Conservation (phyloP, 2,797 vertebrate genomes). For the Malurus splendens region DNA sequence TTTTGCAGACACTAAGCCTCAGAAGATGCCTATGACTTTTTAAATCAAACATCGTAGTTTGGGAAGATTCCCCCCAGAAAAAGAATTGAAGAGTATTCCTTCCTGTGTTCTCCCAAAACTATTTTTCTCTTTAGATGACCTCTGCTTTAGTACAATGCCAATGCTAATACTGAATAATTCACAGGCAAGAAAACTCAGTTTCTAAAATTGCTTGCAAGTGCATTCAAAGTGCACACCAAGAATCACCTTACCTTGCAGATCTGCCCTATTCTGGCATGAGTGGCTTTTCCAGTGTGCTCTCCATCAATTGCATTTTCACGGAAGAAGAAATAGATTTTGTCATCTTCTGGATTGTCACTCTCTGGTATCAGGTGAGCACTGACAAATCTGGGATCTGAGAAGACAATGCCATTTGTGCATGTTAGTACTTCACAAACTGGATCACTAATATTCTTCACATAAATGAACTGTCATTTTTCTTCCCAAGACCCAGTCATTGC, state of each 20-base stretch:
- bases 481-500: not conserved
- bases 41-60: accelerated
- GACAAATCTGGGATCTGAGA: constrained; percentile 90
- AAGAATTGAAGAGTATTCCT: not conserved
- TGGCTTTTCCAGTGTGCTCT: constrained; percentile 93
- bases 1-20: not conserved
- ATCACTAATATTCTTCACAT: not conserved
- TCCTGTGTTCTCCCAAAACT: not conserved
- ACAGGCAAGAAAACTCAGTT: accelerated
- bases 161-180: not conserved
- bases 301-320: constrained; percentile 96
- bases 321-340: constrained; percentile 98
- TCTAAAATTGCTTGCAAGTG: not conserved
- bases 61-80: not conserved
- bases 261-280: constrained; percentile 93
- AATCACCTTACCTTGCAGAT: constrained; percentile 87
- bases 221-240: not conserved
- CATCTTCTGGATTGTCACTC: constrained; percentile 96
- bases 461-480: not conserved
- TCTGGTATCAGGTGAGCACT: constrained; percentile 90
- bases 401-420: not conserved
- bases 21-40: not conserved
- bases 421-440: not conserved
- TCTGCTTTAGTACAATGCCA: not conserved
- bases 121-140: not conserved